Base-by-base conservation (phyloP, 2,797 vertebrate species). In the Enteromius mattozi region DNA sequence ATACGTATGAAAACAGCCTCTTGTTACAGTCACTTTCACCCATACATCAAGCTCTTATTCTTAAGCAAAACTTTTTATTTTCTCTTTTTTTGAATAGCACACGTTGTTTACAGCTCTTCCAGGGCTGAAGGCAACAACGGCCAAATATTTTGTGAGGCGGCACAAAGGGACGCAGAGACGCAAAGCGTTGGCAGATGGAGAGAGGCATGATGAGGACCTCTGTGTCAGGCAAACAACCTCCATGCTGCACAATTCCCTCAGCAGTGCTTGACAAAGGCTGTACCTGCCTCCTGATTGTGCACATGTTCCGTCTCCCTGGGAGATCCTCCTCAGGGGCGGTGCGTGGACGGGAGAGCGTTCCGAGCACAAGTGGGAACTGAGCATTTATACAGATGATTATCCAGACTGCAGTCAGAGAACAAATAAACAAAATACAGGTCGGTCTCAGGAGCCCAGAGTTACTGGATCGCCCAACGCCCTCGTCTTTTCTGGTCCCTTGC, bases 341-440 rank as follows among this genome's bases (percentile, higher is more conserved):
- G 80, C 76, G 24, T 87, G 86, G 87, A 80, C 69, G 24, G 81
- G 74, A 75, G 86, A 87, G 69, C 61, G 56, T 86, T 77, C 49
- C 17, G 45, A 72, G 49, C 72, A 75, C 86, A 66, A 80, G 81
- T 83, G 88, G 92, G 89, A 91, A 86, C 63, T 40, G 92, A 91
- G 75, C 88, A 1, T 88, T 89, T 86, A 88, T 87, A 78, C 86
- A 87, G 85, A 88, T 88, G 93, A 95, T 93, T 94, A 94, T 92
- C 91, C 86, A 69, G 89, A 78, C 88, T 90, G 89, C 82, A 87
- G 86, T 88, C 88, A 83, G 88, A 92, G 92, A 91, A 91, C 93
- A 94, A 92, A 93, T 92, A 94, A 93, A 95, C 92, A 91, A 89
- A 93, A 59, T 83, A 82, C 88, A 85, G 83, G 77, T 81, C 71